phyloP scores from a whole-genome alignment of 2,113 vertebrate genomes.

The Trematocara nigrifrons region DNA sequence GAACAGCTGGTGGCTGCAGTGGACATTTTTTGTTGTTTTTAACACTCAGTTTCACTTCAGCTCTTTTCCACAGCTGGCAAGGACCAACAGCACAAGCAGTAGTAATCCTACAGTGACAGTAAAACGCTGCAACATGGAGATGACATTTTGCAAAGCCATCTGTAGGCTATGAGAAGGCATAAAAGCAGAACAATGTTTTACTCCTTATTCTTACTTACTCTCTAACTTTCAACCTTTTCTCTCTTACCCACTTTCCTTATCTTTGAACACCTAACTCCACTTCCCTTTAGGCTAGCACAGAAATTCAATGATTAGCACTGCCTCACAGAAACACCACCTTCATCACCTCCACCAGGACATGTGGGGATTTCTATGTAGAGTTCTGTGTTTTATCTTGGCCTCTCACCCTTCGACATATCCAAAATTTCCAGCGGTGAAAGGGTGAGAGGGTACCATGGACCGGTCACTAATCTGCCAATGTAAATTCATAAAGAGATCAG shows the following conservation, averaged over 20 bases:
- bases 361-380: not conserved
- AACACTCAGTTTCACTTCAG: not conserved
- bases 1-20: not conserved
- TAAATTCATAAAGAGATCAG: not conserved
- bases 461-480: fast-evolving
- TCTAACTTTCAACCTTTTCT: not conserved
- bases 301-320: not conserved
- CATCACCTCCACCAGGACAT: not conserved
- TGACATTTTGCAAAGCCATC: not conserved
- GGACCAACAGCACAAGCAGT: not conserved
- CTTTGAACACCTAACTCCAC: not conserved
- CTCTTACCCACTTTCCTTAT: not conserved
- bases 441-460: not conserved
- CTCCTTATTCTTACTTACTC: not conserved
- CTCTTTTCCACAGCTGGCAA: not conserved
- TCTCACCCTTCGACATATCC: not conserved
- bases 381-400: not conserved
- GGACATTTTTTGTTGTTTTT: not conserved
- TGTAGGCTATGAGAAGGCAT: not conserved
- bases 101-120: not conserved
- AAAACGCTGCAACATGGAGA: not conserved
- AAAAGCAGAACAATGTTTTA: not conserved
- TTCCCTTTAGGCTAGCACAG: not conserved
- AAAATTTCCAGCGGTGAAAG: not conserved
- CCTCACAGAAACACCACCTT: not conserved